These are phyloP conservation scores for Colossoma macropomum DNA, from an alignment of 2,113 vertebrate genomes.

Conservation along the genomic window DNA sequence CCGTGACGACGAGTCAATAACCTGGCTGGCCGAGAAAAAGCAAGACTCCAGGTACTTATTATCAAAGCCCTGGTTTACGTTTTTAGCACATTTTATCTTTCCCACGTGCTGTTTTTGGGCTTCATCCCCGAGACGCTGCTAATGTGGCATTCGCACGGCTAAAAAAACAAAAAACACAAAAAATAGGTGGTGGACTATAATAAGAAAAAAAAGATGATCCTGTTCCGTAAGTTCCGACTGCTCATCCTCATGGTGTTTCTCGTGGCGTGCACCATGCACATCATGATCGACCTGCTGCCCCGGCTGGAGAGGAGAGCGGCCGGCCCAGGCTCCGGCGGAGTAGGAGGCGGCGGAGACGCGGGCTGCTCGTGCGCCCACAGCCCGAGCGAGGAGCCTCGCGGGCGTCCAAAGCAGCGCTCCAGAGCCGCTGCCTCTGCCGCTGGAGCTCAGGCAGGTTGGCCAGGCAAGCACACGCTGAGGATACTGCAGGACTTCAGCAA, in stretches of 20 bases:
- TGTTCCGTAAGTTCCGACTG: constrained; percentile 90
- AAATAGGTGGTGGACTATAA: background rate
- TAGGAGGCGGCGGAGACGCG: constrained; percentile 49
- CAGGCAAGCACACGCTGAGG: constrained; percentile 90
- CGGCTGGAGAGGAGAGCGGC: constrained; percentile 83
- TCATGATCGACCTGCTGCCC: constrained; percentile 91
- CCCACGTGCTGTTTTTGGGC: background rate
- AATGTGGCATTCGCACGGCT: constrained; percentile 49
- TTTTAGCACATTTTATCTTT: background rate
- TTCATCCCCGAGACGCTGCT: constrained; percentile 45
- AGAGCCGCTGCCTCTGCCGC: constrained; percentile 54
- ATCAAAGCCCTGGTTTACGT: too few relatives aligned
- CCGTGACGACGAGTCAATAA: background rate
- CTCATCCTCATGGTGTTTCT: constrained; percentile 89
- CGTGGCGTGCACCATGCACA: constrained; percentile 92
- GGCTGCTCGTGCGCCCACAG: constrained; percentile 84
- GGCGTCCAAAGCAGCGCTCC: constrained; percentile 68
- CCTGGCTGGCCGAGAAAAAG: background rate
- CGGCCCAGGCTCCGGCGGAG: constrained; percentile 70
- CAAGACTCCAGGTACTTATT: too few relatives aligned
- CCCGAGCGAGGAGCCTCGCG: constrained; percentile 69
- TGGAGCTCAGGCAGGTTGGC: constrained; percentile 82
- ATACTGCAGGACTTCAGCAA: constrained; percentile 93
- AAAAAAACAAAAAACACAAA: background rate
- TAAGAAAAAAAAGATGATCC: constrained; percentile 83